Base-by-base conservation (phyloP, 1,140 invertebrate genomes). In the Sesamia nonagrioides region DNA sequence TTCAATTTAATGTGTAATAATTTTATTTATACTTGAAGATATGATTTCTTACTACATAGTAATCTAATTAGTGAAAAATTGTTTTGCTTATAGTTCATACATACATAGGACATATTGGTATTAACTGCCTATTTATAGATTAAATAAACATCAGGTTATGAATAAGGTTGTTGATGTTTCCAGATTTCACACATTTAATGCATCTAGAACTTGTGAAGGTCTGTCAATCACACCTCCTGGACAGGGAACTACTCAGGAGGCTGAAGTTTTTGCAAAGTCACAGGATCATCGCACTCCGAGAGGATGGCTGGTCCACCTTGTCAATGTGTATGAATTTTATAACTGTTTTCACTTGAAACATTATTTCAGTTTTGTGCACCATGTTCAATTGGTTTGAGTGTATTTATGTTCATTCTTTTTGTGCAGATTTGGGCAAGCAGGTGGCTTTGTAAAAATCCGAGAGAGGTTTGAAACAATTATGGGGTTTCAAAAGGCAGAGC, bases 301-400 rank as follows among this genome's bases (percentile, higher is more conserved):
- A 89, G 98, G 98, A 60, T 99, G 99, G 98, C 96, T 99, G 45
- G 98, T 99, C 72, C 98, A 99, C 96, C 96, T 99, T 79, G 98
- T 99, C 77, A 99, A 99, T 96, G 96, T 96, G 96, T 97, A 95
- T 76, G 48, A 71, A 56, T 72, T 27, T 63, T 33, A 61, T 52
- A 45, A 3, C 11, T 45, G 11, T 45, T 45, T 27, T 3, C 9
- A 13, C 9, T 13, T 13, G 11, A 13, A 45, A 45, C 6, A 42
- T 7, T 42, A 48, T 66, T n/a, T 54, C 9, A 7, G 7, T 21
- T 54, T 21, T 21, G 27, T 58, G 2, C 1, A 8, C 2, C 54
- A 27, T 58, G 3, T 6, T 58, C n/a, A 33, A 33, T 27, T 15
- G 27, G 21, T 33, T 58, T 33, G 5, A 56, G 18, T 56, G 15